These are phyloP conservation scores for Anser cygnoides DNA, from an alignment of 2,113 vertebrate species.

Conservation along the genomic window DNA sequence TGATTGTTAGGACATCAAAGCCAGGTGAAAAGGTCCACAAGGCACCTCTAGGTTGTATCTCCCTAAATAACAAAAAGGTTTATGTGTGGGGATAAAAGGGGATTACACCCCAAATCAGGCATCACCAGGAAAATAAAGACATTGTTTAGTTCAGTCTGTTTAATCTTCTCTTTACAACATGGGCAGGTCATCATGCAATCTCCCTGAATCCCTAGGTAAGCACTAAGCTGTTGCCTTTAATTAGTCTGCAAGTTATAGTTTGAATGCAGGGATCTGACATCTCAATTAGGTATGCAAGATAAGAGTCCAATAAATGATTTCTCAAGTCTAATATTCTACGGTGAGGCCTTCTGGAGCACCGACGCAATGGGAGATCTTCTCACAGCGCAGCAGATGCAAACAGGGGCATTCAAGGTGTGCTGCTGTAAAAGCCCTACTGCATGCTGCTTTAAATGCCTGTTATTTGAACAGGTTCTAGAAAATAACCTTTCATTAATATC, in stretches of 20 bases:
- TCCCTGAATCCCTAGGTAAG: conserved; percentile 58
- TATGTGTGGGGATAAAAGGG: conserved; percentile 33
- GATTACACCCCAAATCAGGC: conserved; percentile 41
- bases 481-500: conserved; percentile 9
- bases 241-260: conserved; percentile 26
- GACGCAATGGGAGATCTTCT: neutral
- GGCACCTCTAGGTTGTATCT: conserved; percentile 1
- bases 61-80: conserved; percentile 4
- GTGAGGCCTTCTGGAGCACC: neutral
- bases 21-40: conserved; percentile 45
- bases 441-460: neutral
- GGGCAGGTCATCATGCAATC: conserved; percentile 47
- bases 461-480: conserved; percentile 22
- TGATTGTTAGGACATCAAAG: conserved; percentile 50
- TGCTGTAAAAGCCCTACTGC: neutral
- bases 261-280: conserved; percentile 33
- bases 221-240: conserved; percentile 50
- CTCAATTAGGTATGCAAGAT: conserved; percentile 60
- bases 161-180: conserved; percentile 44
- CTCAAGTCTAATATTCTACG: conserved; percentile 38
- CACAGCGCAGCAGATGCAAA: neutral
- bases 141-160: conserved; percentile 16
- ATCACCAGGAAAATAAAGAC: conserved; percentile 32
- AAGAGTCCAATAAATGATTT: conserved; percentile 43
- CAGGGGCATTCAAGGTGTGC: neutral